Evolutionary conservation across 2,888 invertebrate genomes (phyloP), one percentile per base, ranked within the genome.

Genomic region (Aromia moschata): DNA sequence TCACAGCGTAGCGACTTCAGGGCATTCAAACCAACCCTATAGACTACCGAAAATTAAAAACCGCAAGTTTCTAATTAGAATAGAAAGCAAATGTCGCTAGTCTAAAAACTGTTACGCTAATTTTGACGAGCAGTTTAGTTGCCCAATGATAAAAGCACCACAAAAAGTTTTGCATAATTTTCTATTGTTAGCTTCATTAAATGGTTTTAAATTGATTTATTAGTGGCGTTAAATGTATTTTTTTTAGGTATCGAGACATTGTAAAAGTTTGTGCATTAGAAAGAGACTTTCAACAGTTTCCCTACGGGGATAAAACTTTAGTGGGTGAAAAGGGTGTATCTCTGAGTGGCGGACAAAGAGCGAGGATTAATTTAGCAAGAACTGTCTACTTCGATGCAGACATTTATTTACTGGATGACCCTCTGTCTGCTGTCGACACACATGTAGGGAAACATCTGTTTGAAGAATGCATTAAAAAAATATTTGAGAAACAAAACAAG

Each of bases 331-430:
- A 89, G 55, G 93, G 93, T 10, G 85, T 89, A 55, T 87, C 89
- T 41, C 82, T 94, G 44, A 92, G 91, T 70, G 93, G 93, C 0
- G 93, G 93, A 0, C 93, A 93, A 81, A 87, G 90, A 58, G 93
- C 93, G 1, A 84, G 93, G 58, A 86, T 94, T 46, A 90, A 89
- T 67, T 83, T 94, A 30, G 91, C 90, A 0, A 82, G 93, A 62
- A 90, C 92, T 2, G 85, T 93, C 52, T 94, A 93, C 70, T 85
- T 88, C 75, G 84, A 91, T 72, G 89, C 92, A 15, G 87, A 90
- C 70, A 86, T 93, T 60, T 93, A 92, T 73, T 79, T 93, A 2
- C 80, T 93, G 18, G 93, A 93, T 74, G 93, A 93, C 80, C 92
- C 93, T 0, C 78, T 93, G 1, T 90, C 90, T 59, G 92, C 93